A percentile compares a stretch with the other conserved stretches of the same genome.
phyloP scores from a whole-genome alignment of 2,113 vertebrate genomes.

The Psammodynastes pulverulentus region DNA sequence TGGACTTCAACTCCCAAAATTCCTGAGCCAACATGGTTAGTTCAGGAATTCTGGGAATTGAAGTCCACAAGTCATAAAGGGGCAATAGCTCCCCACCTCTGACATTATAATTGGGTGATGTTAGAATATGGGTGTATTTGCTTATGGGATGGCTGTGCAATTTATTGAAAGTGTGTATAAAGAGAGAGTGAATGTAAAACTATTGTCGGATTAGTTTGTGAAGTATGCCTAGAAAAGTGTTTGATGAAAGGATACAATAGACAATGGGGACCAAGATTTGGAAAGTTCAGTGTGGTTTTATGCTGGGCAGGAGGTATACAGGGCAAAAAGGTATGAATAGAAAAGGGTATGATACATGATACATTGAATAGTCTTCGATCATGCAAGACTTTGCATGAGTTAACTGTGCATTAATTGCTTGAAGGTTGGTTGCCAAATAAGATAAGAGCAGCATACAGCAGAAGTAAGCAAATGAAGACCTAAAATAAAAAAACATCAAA shows the following conservation, averaged over 20 bases:
- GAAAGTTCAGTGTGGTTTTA: neutral
- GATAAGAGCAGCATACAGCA: neutral
- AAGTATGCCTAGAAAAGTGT: neutral
- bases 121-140: neutral
- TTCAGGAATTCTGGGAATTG: no score
- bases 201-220: neutral
- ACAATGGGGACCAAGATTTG: neutral
- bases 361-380: neutral
- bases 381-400: neutral
- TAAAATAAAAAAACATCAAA: no score
- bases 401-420: neutral
- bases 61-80: no score
- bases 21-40: no score
- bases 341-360: neutral
- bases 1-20: no score
- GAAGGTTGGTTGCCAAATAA: neutral
- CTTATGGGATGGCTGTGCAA: neutral
- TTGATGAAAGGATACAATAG: neutral
- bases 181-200: neutral
- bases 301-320: neutral
- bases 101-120: neutral
- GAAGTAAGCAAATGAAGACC: neutral
- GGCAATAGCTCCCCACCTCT: no score
- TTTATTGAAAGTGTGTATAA: neutral
- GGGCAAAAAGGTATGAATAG: no score